Evolutionary conservation across 2,888 invertebrate genomes (phyloP).

Genomic region (Eutolmus rufibarbis): DNA sequence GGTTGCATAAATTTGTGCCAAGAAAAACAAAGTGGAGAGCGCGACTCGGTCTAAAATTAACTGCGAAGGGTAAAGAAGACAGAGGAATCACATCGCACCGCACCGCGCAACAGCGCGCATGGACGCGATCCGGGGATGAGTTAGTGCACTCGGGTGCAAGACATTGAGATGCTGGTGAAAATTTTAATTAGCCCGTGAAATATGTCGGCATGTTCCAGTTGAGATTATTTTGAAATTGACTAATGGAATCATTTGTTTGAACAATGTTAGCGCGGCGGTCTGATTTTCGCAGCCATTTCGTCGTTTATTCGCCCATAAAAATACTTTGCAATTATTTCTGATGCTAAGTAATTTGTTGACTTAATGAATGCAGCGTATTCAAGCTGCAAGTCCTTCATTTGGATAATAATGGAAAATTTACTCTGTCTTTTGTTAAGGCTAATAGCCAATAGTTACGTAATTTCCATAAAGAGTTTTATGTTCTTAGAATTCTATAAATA

Average conservation of each 20-base stretch:
- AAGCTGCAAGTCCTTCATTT: background rate
- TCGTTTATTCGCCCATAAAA: background rate
- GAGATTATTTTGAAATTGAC: conserved; percentile 31
- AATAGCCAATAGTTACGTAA: too few relatives aligned
- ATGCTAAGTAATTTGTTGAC: background rate
- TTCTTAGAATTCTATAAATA: too few relatives aligned
- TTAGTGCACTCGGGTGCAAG: background rate
- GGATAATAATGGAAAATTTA: background rate
- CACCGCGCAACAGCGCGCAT: background rate
- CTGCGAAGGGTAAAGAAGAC: background rate
- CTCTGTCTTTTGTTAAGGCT: too few relatives aligned
- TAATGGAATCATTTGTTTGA: conserved; percentile 31
- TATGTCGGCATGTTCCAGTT: conserved; percentile 13
- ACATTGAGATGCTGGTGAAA: conserved; percentile 25
- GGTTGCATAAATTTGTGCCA: conserved; percentile 36
- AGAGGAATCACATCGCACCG: background rate
- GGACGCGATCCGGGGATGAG: background rate
- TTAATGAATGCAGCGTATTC: background rate
- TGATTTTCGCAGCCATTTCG: background rate
- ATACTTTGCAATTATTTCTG: background rate
- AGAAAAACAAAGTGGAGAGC: background rate
- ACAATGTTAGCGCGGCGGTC: background rate
- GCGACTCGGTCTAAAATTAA: conserved; percentile 29
- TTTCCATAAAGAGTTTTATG: too few relatives aligned
- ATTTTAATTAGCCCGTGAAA: conserved; percentile 38